Evolutionary conservation across 2,113 vertebrate species (phyloP).

Genomic region (Pontoporia blainvillei): DNA sequence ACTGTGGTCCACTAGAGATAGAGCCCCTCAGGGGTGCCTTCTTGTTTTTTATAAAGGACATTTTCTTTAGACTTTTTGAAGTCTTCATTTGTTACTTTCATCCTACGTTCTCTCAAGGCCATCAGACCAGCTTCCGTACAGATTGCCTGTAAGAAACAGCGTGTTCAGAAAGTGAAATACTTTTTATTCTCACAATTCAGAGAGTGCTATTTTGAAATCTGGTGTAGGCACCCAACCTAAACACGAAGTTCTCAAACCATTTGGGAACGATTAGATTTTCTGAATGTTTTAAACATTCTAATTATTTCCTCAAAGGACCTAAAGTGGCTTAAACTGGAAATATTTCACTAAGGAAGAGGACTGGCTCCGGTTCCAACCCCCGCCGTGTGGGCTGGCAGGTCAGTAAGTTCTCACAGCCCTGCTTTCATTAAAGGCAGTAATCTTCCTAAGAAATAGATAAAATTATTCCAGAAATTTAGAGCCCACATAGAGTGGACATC

Average conservation of each 20-base stretch:
- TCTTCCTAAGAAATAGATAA: background rate
- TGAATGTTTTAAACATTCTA: background rate
- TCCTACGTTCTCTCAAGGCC: slow-evolving; percentile 94
- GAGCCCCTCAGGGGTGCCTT: slow-evolving; percentile 96
- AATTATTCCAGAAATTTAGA: background rate
- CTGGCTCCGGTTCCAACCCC: background rate
- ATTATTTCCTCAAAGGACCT: background rate
- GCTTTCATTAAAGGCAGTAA: background rate
- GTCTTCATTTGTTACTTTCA: slow-evolving; percentile 99
- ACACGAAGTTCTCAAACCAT: background rate
- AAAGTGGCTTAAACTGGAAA: background rate
- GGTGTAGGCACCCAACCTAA: background rate
- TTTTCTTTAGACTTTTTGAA: slow-evolving; percentile 99
- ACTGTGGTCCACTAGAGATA: slow-evolving; percentile 78
- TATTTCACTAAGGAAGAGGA: background rate
- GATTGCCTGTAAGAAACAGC: slow-evolving; percentile 87
- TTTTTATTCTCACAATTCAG: background rate
- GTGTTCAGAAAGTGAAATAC: background rate
- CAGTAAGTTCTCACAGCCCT: background rate
- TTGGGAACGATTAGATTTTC: background rate
- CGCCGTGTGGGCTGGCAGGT: background rate
- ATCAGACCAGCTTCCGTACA: slow-evolving; percentile 98
- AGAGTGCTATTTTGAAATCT: background rate
- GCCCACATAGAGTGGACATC: background rate
- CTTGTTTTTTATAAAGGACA: slow-evolving; percentile 98